Base-by-base conservation (phyloP, 1,140 invertebrate genomes). In the Meloidogyne floridensis region DNA sequence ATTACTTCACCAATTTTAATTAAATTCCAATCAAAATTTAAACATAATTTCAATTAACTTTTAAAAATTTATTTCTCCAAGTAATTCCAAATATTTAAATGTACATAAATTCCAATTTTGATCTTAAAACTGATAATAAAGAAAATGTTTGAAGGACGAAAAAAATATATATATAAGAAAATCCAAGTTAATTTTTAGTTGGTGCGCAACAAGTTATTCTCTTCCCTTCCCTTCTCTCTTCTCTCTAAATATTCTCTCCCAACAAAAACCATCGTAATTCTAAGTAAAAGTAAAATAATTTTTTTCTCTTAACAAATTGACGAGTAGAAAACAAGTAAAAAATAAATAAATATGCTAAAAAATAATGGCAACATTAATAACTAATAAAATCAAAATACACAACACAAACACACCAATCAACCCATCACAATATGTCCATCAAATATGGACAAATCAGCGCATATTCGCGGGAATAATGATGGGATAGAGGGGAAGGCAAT, bases 381-480 rank as follows among this genome's bases (percentile, higher is more conserved):
- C 9, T 53, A 32, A 47, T 9, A 75, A 42, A 56, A 9, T 20
- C 6, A 5, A 74, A 54, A 9, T 2, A 75, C 6, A 75, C 72
- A 18, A 15, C 5, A 54, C 5, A 74, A n/a, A 74, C 53, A 47
- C 71, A 54, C 53, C 72, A 47, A 74, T 74, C 15, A 43, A 53
- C 72, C 15, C 72, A 73, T 73, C 72, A 75, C 13, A 32, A 75
- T 47, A 1, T 47, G 18, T 56, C 74, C 43, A 47, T 51, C 75
- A 77, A 77, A 59, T 76, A 76, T 5, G 15, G 47, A 76, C 75
- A 65, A 47, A 53, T 73, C 72, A 53, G 72, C 72, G 54, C 43
- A 76, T 59, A 76, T 76, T 76, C 54, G 15, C 32, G 13, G 20
- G 51, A 42, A 56, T 15, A 7, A 56, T n/a, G 18, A 75, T n/a